Base-by-base conservation (phyloP, 2,888 invertebrate genomes). In the Ennomos quercinarius region DNA sequence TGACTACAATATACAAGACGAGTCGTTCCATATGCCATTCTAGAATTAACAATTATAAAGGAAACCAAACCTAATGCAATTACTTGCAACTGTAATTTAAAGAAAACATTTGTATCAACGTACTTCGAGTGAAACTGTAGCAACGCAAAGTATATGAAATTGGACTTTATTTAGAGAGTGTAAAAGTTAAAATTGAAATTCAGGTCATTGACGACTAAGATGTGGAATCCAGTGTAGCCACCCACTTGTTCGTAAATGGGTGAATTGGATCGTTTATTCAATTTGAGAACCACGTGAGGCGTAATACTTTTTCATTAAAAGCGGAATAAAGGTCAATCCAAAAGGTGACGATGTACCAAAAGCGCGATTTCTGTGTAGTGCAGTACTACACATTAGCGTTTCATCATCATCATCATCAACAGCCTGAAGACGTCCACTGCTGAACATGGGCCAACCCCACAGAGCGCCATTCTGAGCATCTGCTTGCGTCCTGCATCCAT, bases 241-340 rank as follows among this genome's bases (percentile, higher is more conserved):
- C 64, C 65, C 68, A 70, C 72, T 71, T 68, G 64, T 64, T 72
- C 66, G 67, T 57, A 62, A 74, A 74, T 74, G 72, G 80, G 77
- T 78, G 68, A 77, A 76, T 66, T 68, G 66, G 52, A 72, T 62
- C 74, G 69, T 77, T 80, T 76, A 80, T 80, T 80, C 77, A 77
- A 81, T 81, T 77, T 74, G 72, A 70, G 27, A 27, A 27, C 5
- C 27, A 27, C 27, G 27, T 27, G 27, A 27, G 27, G 6, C 27
- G 27, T 27, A 27, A 27, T 27, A 27, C 27, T 27, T 27, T 27
- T 27, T 27, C 27, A 27, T 27, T 27, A 27, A 27, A 27, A 5
- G 2, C 6, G 27, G 27, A 27, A 27, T 27, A 27, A 27, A 27
- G 27, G 5, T 27, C 27, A 3, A 6, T 6, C 27, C 3, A 17